A percentile compares a stretch with the other conserved stretches of the same genome.
phyloP scores from a whole-genome alignment of 2,113 vertebrate species.

The Engystomops pustulosus region DNA sequence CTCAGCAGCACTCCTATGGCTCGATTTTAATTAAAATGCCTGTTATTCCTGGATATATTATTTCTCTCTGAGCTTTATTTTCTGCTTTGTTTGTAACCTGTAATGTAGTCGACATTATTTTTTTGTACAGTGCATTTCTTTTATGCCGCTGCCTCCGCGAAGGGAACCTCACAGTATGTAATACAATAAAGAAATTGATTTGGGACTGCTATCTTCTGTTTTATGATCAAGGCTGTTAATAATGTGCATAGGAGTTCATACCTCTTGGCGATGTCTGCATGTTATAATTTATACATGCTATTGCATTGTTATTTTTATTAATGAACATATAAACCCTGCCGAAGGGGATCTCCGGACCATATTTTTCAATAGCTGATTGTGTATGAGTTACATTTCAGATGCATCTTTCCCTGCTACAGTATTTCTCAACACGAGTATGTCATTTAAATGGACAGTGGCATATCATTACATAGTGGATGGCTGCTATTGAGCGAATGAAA shows the following conservation, averaged over 20 bases:
- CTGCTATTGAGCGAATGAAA: slow-evolving; percentile 45
- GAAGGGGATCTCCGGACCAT: slow-evolving; percentile 15
- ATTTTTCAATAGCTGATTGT: slow-evolving; percentile 50
- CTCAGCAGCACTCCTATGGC: slow-evolving; percentile 21
- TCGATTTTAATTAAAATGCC: slow-evolving; percentile 46
- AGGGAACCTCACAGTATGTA: slow-evolving; percentile 33
- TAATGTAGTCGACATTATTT: slow-evolving; percentile 29
- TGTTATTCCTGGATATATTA: slow-evolving; percentile 46
- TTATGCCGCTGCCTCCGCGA: slow-evolving; percentile 25
- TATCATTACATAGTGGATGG: slow-evolving; percentile 47
- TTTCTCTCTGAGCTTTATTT: slow-evolving; percentile 32
- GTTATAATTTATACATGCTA: slow-evolving; percentile 46
- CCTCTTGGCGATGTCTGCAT: slow-evolving; percentile 39
- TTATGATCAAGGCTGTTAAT: slow-evolving; percentile 55
- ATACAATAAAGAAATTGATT: slow-evolving; percentile 49
- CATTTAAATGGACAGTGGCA: slow-evolving; percentile 55
- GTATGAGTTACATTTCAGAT: slow-evolving; percentile 39
- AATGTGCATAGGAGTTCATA: slow-evolving; percentile 41
- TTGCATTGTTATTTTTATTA: slow-evolving; percentile 56
- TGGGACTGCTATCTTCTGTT: slow-evolving; percentile 51
- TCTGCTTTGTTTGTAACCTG: slow-evolving; percentile 51
- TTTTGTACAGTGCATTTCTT: slow-evolving; percentile 33
- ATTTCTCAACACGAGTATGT: slow-evolving; percentile 52
- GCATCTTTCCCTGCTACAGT: neutral
- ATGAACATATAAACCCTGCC: slow-evolving; percentile 49